Evolutionary conservation across 2,888 invertebrate species (phyloP).

Genomic region (Stenodera caucasica): DNA sequence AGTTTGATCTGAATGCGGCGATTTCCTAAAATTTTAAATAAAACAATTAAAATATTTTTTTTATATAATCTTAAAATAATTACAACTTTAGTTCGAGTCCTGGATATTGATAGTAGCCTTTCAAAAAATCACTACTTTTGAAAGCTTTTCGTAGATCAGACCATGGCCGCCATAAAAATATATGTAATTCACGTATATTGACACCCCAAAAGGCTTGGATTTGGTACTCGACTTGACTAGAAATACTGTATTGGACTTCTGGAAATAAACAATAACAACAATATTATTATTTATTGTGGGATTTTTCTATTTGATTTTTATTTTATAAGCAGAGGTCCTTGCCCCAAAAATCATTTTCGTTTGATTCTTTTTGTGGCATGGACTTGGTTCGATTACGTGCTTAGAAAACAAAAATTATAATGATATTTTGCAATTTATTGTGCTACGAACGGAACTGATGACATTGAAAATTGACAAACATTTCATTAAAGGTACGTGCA

Average conservation of each 20-base stretch:
- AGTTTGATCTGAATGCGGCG: slow-evolving; percentile 67
- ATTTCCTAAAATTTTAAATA: slow-evolving; percentile 58
- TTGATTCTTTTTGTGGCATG: background rate
- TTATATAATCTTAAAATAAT: slow-evolving; percentile 19
- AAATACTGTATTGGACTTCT: slow-evolving; percentile 74
- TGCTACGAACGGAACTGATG: slow-evolving; percentile 3
- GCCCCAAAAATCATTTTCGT: slow-evolving; percentile 9
- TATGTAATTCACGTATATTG: slow-evolving; percentile 73
- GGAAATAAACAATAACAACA: slow-evolving; percentile 48
- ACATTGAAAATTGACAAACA: background rate
- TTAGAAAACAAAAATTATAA: background rate
- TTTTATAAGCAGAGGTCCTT: background rate
- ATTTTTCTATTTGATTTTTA: background rate
- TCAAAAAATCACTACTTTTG: slow-evolving; percentile 59
- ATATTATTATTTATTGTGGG: background rate
- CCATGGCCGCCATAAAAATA: slow-evolving; percentile 76
- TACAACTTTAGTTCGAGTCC: slow-evolving; percentile 48
- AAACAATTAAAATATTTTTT: background rate
- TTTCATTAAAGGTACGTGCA: background rate
- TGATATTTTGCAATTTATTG: slow-evolving; percentile 1
- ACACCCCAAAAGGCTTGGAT: slow-evolving; percentile 79
- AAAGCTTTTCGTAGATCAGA: slow-evolving; percentile 66
- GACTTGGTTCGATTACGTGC: slow-evolving; percentile 6
- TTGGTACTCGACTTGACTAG: slow-evolving; percentile 75
- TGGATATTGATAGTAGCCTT: slow-evolving; percentile 57